Conservation (phyloP, 2,888 invertebrate genomes). For the Ceramica pisi region DNA sequence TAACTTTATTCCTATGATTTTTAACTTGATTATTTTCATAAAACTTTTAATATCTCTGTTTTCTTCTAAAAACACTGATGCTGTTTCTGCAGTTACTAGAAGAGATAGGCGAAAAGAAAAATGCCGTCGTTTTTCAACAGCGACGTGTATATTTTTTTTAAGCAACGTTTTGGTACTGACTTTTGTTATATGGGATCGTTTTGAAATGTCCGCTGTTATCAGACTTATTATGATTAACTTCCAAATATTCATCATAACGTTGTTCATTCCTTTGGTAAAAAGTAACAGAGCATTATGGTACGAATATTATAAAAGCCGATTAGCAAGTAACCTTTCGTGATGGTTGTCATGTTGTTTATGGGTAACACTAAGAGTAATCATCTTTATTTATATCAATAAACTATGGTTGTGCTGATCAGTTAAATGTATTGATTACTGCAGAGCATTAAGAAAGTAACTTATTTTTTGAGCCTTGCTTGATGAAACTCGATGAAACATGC, state of each 20-base stretch:
- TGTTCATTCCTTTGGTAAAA: slow-evolving; percentile 35
- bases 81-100: not conserved
- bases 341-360: not conserved
- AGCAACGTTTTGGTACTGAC: slow-evolving; percentile 25
- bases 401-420: too few relatives aligned
- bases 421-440: too few relatives aligned
- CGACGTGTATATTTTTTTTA: slow-evolving; percentile 18
- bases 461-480: too few relatives aligned
- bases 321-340: slow-evolving; percentile 5
- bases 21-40: slow-evolving; percentile 30
- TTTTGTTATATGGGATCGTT: slow-evolving; percentile 31
- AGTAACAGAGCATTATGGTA: slow-evolving; percentile 33
- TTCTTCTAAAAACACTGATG: not conserved
- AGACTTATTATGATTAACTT: not conserved
- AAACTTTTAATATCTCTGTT: slow-evolving; percentile 22
- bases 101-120: slow-evolving; percentile 13
- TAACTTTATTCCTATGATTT: slow-evolving; percentile 16
- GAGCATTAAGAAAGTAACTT: too few relatives aligned
- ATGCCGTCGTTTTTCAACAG: slow-evolving; percentile 13
- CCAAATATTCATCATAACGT: slow-evolving; percentile 22
- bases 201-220: not conserved
- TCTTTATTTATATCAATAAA: too few relatives aligned
- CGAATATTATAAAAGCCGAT: slow-evolving; percentile 24
- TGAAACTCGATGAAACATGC: too few relatives aligned
- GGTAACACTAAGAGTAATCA: not conserved